Evolutionary conservation across 2,113 vertebrate genomes (phyloP).

Genomic region (Leptodactylus fuscus): DNA sequence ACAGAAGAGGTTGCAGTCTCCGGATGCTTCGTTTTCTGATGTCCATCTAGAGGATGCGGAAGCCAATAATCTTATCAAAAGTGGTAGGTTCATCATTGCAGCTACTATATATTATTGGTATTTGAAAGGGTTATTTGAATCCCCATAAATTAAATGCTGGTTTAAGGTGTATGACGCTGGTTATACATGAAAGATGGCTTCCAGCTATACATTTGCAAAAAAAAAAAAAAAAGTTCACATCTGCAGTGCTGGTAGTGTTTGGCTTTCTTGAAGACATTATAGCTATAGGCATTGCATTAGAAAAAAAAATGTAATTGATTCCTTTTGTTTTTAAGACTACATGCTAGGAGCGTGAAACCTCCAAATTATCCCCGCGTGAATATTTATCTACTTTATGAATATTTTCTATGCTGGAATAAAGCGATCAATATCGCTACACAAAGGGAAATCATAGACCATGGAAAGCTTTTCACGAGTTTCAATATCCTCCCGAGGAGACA

Average conservation of each 20-base stretch:
- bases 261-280: neutral
- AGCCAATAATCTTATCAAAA: conserved; percentile 76
- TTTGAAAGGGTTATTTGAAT: neutral
- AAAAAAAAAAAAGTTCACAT: too few relatives aligned
- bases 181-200: too few relatives aligned
- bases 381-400: neutral
- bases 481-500: neutral
- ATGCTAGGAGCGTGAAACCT: neutral
- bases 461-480: neutral
- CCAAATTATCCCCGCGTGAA: neutral
- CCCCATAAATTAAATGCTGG: too few relatives aligned
- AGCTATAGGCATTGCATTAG: neutral
- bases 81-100: conserved; percentile 72
- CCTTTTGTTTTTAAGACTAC: neutral
- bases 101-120: too few relatives aligned
- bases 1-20: conserved; percentile 80
- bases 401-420: neutral
- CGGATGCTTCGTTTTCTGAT: conserved; percentile 85
- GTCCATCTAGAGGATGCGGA: conserved; percentile 85
- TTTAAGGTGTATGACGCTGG: too few relatives aligned
- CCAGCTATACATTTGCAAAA: too few relatives aligned
- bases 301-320: neutral
- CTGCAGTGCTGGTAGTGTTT: too few relatives aligned
- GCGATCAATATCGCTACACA: neutral
- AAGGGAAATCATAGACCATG: neutral